Percentiles rank a stretch among this genome's conserved stretches.
These are phyloP conservation scores for Spermophilus dauricus DNA, from an alignment of 2,113 vertebrate species.

Conservation along the genomic window DNA sequence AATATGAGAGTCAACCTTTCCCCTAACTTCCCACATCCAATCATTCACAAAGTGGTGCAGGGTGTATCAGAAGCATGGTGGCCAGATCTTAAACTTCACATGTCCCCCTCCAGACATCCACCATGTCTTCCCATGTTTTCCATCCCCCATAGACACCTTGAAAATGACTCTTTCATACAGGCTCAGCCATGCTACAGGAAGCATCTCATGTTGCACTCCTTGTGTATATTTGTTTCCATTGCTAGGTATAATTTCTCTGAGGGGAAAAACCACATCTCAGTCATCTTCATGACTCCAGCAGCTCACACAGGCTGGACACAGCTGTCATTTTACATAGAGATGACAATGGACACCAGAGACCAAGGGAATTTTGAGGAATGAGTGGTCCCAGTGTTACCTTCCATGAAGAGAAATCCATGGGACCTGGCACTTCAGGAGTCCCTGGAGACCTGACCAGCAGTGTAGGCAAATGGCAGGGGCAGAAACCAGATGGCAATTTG, in stretches of 20 bases:
- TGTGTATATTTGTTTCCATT: background rate
- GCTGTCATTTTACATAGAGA: background rate
- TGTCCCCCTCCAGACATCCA: background rate
- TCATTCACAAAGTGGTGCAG: background rate
- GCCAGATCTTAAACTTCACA: background rate
- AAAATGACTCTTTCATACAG: background rate
- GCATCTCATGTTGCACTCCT: background rate
- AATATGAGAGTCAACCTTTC: background rate
- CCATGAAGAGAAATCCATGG: background rate
- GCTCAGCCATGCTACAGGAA: background rate
- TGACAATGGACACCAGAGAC: background rate
- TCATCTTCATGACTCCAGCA: background rate
- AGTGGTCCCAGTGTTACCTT: background rate
- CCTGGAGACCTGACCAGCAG: background rate
- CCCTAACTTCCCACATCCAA: background rate
- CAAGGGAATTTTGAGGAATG: background rate
- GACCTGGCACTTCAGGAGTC: background rate
- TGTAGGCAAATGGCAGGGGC: background rate
- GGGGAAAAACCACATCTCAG: background rate
- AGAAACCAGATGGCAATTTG: slow-evolving; percentile 54
- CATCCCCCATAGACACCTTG: background rate
- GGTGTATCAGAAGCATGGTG: background rate
- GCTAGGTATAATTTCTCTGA: background rate
- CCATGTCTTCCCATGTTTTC: background rate
- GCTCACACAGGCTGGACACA: background rate